Base-by-base conservation (phyloP, 2,888 invertebrate genomes). In the Atrina japonica region DNA sequence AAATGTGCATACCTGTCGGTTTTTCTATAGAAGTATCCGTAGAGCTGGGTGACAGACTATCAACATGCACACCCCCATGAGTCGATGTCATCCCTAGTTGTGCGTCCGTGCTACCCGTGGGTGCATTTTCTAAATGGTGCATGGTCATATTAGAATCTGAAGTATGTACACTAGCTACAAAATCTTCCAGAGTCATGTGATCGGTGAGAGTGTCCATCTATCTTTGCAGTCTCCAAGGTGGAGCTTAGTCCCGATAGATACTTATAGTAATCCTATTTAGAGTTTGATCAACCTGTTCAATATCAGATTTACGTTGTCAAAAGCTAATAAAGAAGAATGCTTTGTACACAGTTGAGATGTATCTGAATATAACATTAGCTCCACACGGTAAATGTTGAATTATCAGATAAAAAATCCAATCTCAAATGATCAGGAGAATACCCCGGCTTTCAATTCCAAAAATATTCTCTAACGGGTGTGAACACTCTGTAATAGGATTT, bases 181-280 rank as follows among this genome's bases (percentile, higher is more conserved):
- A 80, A 74, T 83, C 85, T 73, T 86, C 85, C 63, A 86, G 75
- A 70, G 80, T 84, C 79, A 86, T 66, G 21, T 82, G 75, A 35
- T 85, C 86, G 77, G 83, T 80, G 77, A 86, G 70, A 72, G 83
- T 73, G 85, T 87, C 84, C 86, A 85, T 87, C 76, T 85, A 85
- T 47, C 23, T 35, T n/a, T 47, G 27, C 18, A 56, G n/a, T 25
- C 11, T 53, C 25, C 27, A 35, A 35, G 35, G 35, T 35, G 35
- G 35, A 35, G 35, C 35, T 25, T 52, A 18, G 21, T 23, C 52
- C 52, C 23, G 5, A 25, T 3, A 9, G 21, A 25, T 23, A 14
- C 52, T 18, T 14, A 52, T 25, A 14, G 5, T 61, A 61, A 59
- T 59, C 59, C 59, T 23, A 27, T 27, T 27, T 43, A 21, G 43